Evolutionary conservation across 1,140 invertebrate genomes (phyloP).

Genomic region (Prorops nasuta): DNA sequence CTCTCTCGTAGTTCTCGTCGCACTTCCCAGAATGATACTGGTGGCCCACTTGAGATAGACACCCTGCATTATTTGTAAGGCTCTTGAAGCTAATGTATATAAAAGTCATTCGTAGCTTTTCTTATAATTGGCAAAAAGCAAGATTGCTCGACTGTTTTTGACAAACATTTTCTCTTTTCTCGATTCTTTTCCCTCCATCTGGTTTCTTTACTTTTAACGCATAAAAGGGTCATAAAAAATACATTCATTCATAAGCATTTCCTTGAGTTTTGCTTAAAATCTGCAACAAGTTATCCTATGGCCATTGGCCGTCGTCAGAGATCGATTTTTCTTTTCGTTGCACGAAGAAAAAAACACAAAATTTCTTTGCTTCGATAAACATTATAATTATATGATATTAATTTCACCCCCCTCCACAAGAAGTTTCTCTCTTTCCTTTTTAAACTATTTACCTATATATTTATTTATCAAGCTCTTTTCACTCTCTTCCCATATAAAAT

Average conservation of each 20-base stretch:
- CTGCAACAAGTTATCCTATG: slow-evolving; percentile 13
- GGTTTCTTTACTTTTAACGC: no score
- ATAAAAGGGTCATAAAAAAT: slow-evolving; percentile 37
- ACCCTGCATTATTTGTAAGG: slow-evolving; percentile 34
- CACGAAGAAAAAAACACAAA: no score
- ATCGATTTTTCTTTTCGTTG: slow-evolving; percentile 5
- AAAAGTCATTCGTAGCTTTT: slow-evolving; percentile 13
- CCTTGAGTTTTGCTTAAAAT: slow-evolving; percentile 22
- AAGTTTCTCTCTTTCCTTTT: not conserved
- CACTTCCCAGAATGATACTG: slow-evolving; percentile 17
- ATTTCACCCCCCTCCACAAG: no score
- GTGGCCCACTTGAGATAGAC: slow-evolving; percentile 27
- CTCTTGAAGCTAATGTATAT: slow-evolving; percentile 30
- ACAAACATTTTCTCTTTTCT: not conserved
- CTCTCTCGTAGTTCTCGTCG: not conserved
- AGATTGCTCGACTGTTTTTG: slow-evolving; percentile 11
- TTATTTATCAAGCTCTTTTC: no score
- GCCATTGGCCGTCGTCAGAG: not conserved
- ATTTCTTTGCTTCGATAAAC: no score
- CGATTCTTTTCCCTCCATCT: not conserved
- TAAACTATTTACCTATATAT: not conserved
- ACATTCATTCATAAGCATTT: slow-evolving; percentile 31
- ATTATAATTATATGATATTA: no score
- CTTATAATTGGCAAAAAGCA: slow-evolving; percentile 16
- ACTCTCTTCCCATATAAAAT: no score